phyloP scores from a whole-genome alignment of 1,140 invertebrate species.

The Cydia splendana region DNA sequence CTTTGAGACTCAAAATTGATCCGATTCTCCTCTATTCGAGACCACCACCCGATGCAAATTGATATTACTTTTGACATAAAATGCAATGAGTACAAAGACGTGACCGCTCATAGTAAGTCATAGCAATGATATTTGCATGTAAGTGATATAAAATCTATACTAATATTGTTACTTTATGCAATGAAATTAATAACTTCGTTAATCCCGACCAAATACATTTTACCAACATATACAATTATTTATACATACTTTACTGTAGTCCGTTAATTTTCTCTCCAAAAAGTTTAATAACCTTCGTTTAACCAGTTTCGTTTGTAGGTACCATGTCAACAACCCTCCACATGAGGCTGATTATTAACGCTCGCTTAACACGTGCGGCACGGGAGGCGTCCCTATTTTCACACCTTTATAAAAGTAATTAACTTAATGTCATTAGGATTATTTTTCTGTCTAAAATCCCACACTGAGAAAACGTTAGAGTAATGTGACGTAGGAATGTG shows the following conservation, averaged over 20 bases:
- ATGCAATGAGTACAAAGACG: neutral
- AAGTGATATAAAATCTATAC: neutral
- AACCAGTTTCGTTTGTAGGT: constrained; percentile 16
- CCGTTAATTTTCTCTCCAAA: too few relatives aligned
- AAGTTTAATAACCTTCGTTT: constrained; percentile 1
- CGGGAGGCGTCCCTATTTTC: constrained; percentile 15
- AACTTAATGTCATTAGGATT: constrained; percentile 21
- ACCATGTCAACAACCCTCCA: constrained; percentile 7
- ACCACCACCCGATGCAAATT: constrained; percentile 16
- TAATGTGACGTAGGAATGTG: neutral
- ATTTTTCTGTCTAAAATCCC: neutral
- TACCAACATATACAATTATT: too few relatives aligned
- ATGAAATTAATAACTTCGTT: too few relatives aligned
- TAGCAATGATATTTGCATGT: neutral
- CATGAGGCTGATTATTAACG: constrained; percentile 25
- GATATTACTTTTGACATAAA: constrained; percentile 11
- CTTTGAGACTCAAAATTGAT: constrained; percentile 17
- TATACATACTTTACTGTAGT: too few relatives aligned
- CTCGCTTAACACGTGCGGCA: neutral
- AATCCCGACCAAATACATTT: too few relatives aligned
- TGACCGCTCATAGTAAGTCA: neutral
- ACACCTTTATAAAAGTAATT: constrained; percentile 29
- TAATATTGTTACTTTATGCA: neutral
- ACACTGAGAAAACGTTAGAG: neutral
- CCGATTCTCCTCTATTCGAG: neutral